phyloP scores from a whole-genome alignment of 1,140 invertebrate species.

The Zaprionus capensis region DNA sequence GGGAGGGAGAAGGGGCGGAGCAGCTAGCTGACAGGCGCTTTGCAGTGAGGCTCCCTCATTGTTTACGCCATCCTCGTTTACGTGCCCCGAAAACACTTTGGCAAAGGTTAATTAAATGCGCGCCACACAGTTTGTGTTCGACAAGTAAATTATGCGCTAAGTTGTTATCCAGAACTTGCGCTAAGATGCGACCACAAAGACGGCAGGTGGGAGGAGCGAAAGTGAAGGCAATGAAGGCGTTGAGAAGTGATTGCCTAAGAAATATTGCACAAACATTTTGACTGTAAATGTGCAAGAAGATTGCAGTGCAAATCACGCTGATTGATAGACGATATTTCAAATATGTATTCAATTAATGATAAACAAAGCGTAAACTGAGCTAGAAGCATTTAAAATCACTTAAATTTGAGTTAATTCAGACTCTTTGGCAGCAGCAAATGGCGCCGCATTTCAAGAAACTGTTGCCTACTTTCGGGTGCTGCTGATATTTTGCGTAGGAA shows the following conservation, averaged over 20 bases:
- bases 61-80: slow-evolving; percentile 32
- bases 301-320: background rate
- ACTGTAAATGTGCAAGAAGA: background rate
- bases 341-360: background rate
- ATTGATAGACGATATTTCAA: background rate
- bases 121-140: slow-evolving; percentile 19
- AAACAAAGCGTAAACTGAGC: background rate
- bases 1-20: background rate
- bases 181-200: background rate
- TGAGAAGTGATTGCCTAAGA: background rate
- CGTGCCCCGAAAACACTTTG: slow-evolving; percentile 14
- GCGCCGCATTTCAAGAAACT: background rate
- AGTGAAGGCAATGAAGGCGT: background rate
- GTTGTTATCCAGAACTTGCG: slow-evolving; percentile 5
- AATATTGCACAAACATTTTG: background rate
- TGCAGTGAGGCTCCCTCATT: slow-evolving; percentile 14
- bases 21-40: slow-evolving; percentile 3
- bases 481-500: too few relatives aligned
- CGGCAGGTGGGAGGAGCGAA: background rate
- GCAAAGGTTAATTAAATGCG: slow-evolving; percentile 52
- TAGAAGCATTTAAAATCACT: background rate
- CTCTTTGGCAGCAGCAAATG: background rate
- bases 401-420: background rate
- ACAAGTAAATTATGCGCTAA: slow-evolving; percentile 48
- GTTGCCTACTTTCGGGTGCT: background rate